These are phyloP conservation scores for Nestor notabilis DNA, from an alignment of 2,113 vertebrate genomes.

Conservation along the genomic window DNA sequence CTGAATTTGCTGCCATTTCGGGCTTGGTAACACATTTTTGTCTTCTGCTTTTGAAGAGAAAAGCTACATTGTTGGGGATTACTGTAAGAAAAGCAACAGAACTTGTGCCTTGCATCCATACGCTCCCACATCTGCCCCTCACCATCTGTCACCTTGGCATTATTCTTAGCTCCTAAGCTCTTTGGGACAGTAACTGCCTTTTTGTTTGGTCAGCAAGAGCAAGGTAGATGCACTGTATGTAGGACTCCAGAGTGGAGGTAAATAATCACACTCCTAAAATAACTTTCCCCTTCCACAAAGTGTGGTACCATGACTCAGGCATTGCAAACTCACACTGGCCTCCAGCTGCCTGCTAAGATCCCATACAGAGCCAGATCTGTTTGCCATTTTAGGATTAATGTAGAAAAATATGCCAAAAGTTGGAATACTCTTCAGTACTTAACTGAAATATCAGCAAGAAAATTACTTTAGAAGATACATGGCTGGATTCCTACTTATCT, in stretches of 20 bases:
- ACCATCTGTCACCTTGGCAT: background rate
- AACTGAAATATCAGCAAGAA: constrained; percentile 28
- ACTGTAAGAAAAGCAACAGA: background rate
- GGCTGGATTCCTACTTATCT: constrained; percentile 48
- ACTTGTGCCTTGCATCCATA: fast-evolving
- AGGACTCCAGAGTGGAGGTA: background rate
- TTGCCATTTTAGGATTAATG: background rate
- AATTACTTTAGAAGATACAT: background rate
- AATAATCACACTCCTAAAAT: background rate
- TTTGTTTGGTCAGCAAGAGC: background rate
- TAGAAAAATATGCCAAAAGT: background rate
- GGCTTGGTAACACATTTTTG: background rate
- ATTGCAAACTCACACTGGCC: background rate
- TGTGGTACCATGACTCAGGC: background rate
- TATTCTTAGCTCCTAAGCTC: background rate
- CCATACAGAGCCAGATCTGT: background rate
- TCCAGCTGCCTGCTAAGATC: background rate
- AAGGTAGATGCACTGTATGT: background rate
- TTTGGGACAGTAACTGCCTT: background rate
- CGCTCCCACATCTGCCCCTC: background rate
- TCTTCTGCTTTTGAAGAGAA: background rate
- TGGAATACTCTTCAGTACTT: background rate
- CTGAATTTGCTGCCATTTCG: background rate
- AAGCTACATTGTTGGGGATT: background rate
- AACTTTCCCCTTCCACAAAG: background rate